Evolutionary conservation across 2,797 vertebrate genomes (phyloP).

Genomic region (Neopelma chrysocephalum): DNA sequence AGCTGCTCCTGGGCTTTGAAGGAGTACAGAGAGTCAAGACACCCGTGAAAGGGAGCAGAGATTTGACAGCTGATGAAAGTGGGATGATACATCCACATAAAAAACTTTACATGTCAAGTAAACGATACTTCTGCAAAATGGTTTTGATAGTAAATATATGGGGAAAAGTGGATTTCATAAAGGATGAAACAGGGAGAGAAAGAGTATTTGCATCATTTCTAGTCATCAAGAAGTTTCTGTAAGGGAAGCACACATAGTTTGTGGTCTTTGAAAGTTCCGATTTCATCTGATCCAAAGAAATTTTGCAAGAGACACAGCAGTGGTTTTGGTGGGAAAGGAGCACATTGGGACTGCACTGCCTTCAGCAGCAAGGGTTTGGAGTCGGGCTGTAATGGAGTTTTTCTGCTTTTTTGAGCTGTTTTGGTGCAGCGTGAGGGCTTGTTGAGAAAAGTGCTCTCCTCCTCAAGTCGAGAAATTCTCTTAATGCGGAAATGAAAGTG

Average conservation of each 20-base stretch:
- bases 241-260: background rate
- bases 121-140: background rate
- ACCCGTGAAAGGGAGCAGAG: background rate
- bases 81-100: background rate
- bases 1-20: background rate
- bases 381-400: fast-evolving
- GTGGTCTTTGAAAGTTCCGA: background rate
- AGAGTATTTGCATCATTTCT: background rate
- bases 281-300: background rate
- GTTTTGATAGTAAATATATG: background rate
- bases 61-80: background rate
- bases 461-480: background rate
- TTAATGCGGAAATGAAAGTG: background rate
- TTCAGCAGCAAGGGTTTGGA: background rate
- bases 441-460: background rate
- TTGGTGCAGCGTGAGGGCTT: background rate
- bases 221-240: background rate
- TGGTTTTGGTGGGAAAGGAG: background rate
- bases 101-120: background rate
- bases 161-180: background rate
- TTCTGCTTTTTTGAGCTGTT: background rate
- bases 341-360: fast-evolving
- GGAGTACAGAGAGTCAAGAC: background rate
- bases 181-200: background rate
- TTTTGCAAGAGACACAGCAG: background rate